Evolutionary conservation across 2,113 vertebrate genomes (phyloP).

Genomic region (Apus apus): DNA sequence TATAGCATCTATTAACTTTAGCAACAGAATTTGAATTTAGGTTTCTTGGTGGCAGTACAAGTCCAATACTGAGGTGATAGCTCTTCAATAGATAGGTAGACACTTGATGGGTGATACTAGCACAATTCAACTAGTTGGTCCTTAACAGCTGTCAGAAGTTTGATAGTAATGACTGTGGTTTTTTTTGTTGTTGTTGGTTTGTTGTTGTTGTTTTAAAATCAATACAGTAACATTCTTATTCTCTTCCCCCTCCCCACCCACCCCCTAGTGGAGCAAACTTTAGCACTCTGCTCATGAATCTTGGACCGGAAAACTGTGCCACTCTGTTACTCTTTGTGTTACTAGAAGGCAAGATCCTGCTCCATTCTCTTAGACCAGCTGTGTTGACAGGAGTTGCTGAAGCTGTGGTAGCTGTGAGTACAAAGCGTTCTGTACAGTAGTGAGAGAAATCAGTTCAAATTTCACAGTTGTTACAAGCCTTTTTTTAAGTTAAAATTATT

Average conservation of each 20-base stretch:
- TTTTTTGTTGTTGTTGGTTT: background rate
- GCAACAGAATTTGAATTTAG: background rate
- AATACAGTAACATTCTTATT: background rate
- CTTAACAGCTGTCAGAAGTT: background rate
- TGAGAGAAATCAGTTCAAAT: background rate
- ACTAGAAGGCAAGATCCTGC: slow-evolving; percentile 93
- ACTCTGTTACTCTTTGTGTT: slow-evolving; percentile 91
- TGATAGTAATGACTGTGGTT: background rate
- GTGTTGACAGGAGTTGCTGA: slow-evolving; percentile 97
- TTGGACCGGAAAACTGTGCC: slow-evolving; percentile 95
- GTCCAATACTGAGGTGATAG: background rate
- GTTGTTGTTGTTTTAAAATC: no score
- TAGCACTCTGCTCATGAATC: slow-evolving; percentile 90
- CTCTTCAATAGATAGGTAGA: background rate
- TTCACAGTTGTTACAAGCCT: background rate
- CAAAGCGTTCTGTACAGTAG: slow-evolving; percentile 1
- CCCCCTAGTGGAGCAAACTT: slow-evolving; percentile 91
- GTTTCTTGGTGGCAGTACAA: background rate
- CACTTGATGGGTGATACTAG: background rate
- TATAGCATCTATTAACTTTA: background rate
- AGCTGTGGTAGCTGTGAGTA: slow-evolving; percentile 96
- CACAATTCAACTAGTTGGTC: background rate
- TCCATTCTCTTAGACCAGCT: slow-evolving; percentile 95
- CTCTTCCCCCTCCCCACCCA: background rate
- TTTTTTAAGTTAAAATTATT: background rate